Conservation (phyloP, 2,888 invertebrate species). For the Marasmarcha lunaedactyla region DNA sequence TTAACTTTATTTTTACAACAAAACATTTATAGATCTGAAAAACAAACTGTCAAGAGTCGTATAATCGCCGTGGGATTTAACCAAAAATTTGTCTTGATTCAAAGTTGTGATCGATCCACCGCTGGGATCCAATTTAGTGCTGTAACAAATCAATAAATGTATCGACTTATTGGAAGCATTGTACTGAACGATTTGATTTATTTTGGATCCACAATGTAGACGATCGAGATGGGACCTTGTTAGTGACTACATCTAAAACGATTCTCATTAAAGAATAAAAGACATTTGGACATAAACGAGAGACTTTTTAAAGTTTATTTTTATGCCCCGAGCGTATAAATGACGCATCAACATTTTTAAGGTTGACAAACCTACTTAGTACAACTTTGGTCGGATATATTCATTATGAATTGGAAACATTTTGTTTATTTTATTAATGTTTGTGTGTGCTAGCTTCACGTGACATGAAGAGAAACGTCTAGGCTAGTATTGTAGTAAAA, state of each 20-base stretch:
- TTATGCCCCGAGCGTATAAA: too few relatives aligned
- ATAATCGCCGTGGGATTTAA: too few relatives aligned
- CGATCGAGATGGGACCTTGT: slow-evolving; percentile 54
- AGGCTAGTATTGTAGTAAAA: too few relatives aligned
- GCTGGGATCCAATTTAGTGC: slow-evolving; percentile 67
- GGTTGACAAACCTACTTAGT: too few relatives aligned
- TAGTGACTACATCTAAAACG: slow-evolving; percentile 32
- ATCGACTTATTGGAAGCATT: slow-evolving; percentile 68
- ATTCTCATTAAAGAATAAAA: not conserved
- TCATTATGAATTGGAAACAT: too few relatives aligned
- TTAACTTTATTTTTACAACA: slow-evolving; percentile 5
- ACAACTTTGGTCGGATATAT: too few relatives aligned
- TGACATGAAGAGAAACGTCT: too few relatives aligned
- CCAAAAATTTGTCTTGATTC: slow-evolving; percentile 13
- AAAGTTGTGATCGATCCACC: slow-evolving; percentile 41
- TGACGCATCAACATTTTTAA: too few relatives aligned
- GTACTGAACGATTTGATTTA: slow-evolving; percentile 66
- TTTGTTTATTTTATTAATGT: too few relatives aligned
- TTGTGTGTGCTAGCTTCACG: too few relatives aligned
- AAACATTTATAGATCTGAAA: too few relatives aligned
- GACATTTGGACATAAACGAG: not conserved
- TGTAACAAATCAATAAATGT: slow-evolving; percentile 71
- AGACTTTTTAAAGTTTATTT: too few relatives aligned
- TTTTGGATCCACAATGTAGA: slow-evolving; percentile 49
- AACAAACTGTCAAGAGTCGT: slow-evolving; percentile 3